A percentile compares a stretch with the other conserved stretches of the same genome.
phyloP scores from a whole-genome alignment of 1,140 invertebrate species.

The Philotrypesis tridentata region DNA sequence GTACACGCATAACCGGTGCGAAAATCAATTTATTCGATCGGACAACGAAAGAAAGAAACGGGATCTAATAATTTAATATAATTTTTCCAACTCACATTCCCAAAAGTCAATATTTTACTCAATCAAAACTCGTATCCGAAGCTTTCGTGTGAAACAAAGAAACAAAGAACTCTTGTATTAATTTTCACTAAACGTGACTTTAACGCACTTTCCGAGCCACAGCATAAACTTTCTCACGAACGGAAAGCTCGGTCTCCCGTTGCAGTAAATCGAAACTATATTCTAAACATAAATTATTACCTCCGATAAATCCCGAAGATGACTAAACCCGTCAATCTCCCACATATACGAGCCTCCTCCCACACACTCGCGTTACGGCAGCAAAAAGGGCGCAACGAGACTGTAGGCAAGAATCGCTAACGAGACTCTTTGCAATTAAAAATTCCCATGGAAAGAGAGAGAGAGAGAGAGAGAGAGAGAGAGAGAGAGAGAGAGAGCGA shows the following conservation, averaged over 20 bases:
- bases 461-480: too few relatives aligned
- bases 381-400: not conserved
- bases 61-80: not conserved
- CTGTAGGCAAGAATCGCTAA: not conserved
- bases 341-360: not conserved
- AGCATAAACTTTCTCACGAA: not conserved
- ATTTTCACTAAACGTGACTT: too few relatives aligned
- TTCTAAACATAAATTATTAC: too few relatives aligned
- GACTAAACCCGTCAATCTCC: not conserved
- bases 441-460: not conserved
- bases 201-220: too few relatives aligned
- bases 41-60: not conserved
- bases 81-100: too few relatives aligned
- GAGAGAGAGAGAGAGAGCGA: too few relatives aligned
- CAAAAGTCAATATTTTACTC: too few relatives aligned
- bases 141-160: too few relatives aligned
- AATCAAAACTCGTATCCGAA: too few relatives aligned
- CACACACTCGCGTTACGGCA: not conserved
- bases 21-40: conserved; percentile 11
- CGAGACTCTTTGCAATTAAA: conserved; percentile 1
- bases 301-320: not conserved
- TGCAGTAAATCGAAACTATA: too few relatives aligned
- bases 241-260: not conserved
- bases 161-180: too few relatives aligned
- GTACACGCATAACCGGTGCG: not conserved